Evolutionary conservation across 2,888 invertebrate species (phyloP), one percentile per base, ranked within the genome.

Genomic region (Oscheius sp.): DNA sequence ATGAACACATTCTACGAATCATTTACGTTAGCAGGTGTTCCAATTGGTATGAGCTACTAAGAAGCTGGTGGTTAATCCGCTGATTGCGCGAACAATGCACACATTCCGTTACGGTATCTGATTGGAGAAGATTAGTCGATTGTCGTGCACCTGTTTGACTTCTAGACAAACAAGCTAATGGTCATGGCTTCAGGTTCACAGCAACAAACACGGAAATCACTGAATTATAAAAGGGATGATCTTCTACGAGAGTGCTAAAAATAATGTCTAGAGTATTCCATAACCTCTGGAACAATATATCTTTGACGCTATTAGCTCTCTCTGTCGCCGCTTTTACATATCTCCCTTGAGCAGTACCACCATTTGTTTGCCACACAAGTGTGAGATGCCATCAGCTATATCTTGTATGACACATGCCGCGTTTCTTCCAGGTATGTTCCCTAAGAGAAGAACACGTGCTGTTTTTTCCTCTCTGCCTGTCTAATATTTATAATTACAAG

Each of bases 81-180:
- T 44, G 59, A 59, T 59, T 59, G 59, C 59, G 59, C 44, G 59
- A 30, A 26, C 59, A 59, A 41, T 44, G 44, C 59, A 59, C 59
- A 59, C 59, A 59, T 59, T 24, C 59, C 59, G 59, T 28, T 59
- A 59, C 59, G 44, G 59, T 59, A 41, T 59, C 59, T 44, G 59
- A 59, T 59, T 54, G 54, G 44, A 26, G 59, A 12, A 59, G 59
- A 59, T 59, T 59, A 59, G 59, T 44, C n/a, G 59, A 41, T 44
- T 28, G 59, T 26, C 44, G 59, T 59, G 59, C 59, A 59, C 59
- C 59, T 59, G 59, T 59, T 41, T 59, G 59, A 59, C 59, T 59
- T 44, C 24, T 44, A 26, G 44, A 44, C 59, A 59, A 59, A 59
- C 44, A 59, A 24, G 30, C 33, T 54, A 32, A 54, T 5, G 32